Conservation (phyloP, 2,113 vertebrate species). For the Penelope pileata region DNA sequence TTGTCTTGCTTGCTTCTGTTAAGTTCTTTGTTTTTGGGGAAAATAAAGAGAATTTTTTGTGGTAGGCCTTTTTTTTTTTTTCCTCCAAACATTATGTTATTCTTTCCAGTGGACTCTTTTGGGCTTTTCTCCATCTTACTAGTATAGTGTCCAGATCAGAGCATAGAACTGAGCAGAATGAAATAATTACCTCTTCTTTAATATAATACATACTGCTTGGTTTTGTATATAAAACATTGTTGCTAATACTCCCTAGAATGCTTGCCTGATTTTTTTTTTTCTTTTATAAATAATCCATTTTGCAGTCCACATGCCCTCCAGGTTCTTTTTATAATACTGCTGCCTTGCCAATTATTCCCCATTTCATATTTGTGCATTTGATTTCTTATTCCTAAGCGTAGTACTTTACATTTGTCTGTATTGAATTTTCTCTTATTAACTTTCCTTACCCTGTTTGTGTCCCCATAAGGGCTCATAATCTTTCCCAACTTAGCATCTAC, state of each 20-base stretch:
- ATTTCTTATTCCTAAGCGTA: slow-evolving; percentile 13
- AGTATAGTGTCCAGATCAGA: neutral
- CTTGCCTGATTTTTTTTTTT: neutral
- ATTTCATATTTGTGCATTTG: slow-evolving; percentile 36
- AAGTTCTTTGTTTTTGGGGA: neutral
- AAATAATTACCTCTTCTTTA: neutral
- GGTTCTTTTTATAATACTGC: neutral
- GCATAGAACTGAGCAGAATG: neutral
- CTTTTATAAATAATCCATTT: neutral
- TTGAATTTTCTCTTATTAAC: slow-evolving; percentile 38
- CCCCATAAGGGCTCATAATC: neutral
- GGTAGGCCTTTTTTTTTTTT: neutral
- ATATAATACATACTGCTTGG: neutral
- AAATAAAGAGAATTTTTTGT: neutral
- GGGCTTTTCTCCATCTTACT: neutral
- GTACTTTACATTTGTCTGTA: neutral
- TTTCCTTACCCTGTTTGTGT: neutral
- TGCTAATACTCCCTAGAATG: neutral
- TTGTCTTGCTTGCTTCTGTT: neutral
- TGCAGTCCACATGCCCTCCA: neutral
- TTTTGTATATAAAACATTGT: neutral
- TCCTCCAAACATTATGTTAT: neutral
- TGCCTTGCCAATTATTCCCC: slow-evolving; percentile 13
- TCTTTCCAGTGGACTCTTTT: neutral
- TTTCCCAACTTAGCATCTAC: neutral